Evolutionary conservation across 2,888 invertebrate genomes (phyloP).

Genomic region (Athalia rosae): DNA sequence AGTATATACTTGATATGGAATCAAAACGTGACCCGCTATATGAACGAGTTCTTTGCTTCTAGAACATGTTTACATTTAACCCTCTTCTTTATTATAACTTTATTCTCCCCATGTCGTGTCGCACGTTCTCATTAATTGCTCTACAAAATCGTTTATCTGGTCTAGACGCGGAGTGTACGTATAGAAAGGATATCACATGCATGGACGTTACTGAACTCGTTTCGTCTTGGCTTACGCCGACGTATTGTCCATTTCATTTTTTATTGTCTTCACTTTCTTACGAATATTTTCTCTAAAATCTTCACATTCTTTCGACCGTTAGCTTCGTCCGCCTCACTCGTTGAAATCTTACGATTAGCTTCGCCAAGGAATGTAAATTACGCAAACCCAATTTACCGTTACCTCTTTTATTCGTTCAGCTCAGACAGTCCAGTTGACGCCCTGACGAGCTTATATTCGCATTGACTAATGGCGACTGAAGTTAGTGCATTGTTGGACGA

Average conservation of each 20-base stretch:
- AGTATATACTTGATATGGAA: too few relatives aligned
- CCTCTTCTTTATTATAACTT: too few relatives aligned
- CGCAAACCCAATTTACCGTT: constrained; percentile 57
- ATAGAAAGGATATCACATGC: neutral
- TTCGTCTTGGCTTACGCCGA: too few relatives aligned
- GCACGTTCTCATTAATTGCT: too few relatives aligned
- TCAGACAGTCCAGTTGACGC: constrained; percentile 38
- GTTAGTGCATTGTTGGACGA: constrained; percentile 5
- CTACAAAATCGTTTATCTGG: too few relatives aligned
- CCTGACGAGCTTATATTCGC: constrained; percentile 30
- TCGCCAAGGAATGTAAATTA: constrained; percentile 58
- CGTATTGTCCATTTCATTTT: neutral
- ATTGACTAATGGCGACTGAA: constrained; percentile 14
- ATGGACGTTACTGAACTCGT: neutral
- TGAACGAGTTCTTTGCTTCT: too few relatives aligned
- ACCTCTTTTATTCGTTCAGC: constrained; percentile 46
- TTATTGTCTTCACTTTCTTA: neutral
- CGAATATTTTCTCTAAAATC: too few relatives aligned
- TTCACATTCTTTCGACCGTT: neutral
- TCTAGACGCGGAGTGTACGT: too few relatives aligned
- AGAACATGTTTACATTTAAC: too few relatives aligned
- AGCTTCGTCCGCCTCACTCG: constrained; percentile 1
- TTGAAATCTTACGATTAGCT: constrained; percentile 16
- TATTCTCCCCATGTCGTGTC: too few relatives aligned
- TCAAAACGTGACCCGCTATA: too few relatives aligned